A percentile compares a stretch with the other conserved stretches of the same genome.
These are phyloP conservation scores for Paelopatides confundens DNA, from an alignment of 53 echinoderm and acorn worm species.

Conservation along the genomic window DNA sequence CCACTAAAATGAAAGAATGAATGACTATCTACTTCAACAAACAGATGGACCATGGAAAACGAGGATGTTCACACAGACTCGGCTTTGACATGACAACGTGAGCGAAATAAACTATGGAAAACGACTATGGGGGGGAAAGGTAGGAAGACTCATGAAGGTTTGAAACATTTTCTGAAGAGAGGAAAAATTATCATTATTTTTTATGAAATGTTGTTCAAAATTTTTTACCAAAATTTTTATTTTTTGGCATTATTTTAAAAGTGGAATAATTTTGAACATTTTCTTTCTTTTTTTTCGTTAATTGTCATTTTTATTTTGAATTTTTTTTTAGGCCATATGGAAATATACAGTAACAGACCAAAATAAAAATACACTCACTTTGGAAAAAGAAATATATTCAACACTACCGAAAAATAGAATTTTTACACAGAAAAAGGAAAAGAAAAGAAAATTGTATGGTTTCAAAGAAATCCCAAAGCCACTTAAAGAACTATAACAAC, in stretches of 20 bases:
- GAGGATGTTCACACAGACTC: not conserved
- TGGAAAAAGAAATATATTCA: not conserved
- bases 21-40: not conserved
- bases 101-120: not conserved
- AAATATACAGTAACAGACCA: not conserved
- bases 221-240: too few species aligned
- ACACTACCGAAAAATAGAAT: not conserved
- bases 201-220: too few species aligned
- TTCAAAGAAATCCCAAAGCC: not conserved
- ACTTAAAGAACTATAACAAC: not conserved
- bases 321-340: not conserved
- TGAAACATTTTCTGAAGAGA: not conserved
- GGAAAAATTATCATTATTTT: too few species aligned
- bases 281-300: too few species aligned
- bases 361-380: slow-evolving; percentile 10
- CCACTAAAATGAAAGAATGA: too few species aligned
- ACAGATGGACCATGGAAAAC: not conserved
- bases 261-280: too few species aligned
- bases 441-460: not conserved
- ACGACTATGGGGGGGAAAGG: not conserved
- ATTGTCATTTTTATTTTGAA: not conserved
- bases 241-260: too few species aligned
- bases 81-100: not conserved
- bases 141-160: not conserved
- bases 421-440: not conserved